Percentiles rank a stretch among this genome's conserved stretches.
Evolutionary conservation across 2,888 invertebrate species (phyloP).

Genomic region (Drosophila histrio): DNA sequence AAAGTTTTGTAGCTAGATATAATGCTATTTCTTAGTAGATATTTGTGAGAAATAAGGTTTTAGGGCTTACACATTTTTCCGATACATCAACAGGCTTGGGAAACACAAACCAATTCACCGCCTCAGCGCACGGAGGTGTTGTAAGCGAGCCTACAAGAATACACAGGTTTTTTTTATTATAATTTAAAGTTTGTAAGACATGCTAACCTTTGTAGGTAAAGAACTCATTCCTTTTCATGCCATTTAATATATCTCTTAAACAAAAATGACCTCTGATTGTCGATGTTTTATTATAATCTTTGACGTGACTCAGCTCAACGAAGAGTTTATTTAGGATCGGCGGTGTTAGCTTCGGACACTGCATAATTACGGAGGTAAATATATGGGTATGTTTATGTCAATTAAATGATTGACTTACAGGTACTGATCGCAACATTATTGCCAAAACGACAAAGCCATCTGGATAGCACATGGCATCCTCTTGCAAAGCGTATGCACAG

Average conservation of each 20-base stretch:
- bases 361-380: neutral
- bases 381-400: neutral
- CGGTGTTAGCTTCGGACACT: constrained; percentile 4
- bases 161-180: neutral
- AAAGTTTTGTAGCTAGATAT: constrained; percentile 42
- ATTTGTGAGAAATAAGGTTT: neutral
- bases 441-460: constrained; percentile 67
- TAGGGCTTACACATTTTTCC: constrained; percentile 33
- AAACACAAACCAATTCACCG: constrained; percentile 64
- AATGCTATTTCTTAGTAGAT: neutral
- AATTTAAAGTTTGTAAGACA: neutral
- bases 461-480: constrained; percentile 28
- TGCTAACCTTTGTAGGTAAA: constrained; percentile 54
- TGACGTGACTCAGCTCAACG: constrained; percentile 20
- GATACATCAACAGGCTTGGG: constrained; percentile 49
- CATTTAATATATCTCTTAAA: constrained; percentile 41
- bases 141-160: constrained; percentile 56
- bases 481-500: constrained; percentile 25
- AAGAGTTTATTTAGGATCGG: constrained; percentile 33
- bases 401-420: constrained; percentile 10
- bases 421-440: constrained; percentile 30
- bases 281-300: constrained; percentile 15
- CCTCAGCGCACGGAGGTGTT: constrained; percentile 63
- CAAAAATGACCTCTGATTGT: constrained; percentile 22
- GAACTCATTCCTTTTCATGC: constrained; percentile 39